Evolutionary conservation across 1,140 invertebrate species (phyloP).

Genomic region (Venustaconcha ellipsiformis): DNA sequence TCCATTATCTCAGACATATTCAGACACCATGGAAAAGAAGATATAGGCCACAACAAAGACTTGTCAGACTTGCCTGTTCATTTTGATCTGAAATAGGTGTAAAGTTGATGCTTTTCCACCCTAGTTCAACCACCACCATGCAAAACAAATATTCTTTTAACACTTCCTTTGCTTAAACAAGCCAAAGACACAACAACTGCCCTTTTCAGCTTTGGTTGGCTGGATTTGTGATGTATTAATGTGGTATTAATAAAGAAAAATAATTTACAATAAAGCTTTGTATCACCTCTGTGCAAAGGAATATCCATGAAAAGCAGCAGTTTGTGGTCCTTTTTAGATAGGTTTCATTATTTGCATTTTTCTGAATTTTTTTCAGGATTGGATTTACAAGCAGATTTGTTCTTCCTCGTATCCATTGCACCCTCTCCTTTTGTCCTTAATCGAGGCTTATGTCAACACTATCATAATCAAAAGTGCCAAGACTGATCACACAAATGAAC

Average conservation of each 20-base stretch:
- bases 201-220: background rate
- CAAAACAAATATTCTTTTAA: too few species aligned
- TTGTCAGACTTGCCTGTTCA: too few species aligned
- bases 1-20: too few species aligned
- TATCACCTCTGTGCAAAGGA: background rate
- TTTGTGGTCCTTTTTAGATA: background rate
- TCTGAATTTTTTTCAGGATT: slow-evolving; percentile 72
- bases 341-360: background rate
- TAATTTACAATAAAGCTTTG: too few species aligned
- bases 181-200: background rate
- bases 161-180: too few species aligned
- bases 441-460: slow-evolving; percentile 96
- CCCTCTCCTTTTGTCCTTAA: slow-evolving; percentile 90
- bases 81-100: too few species aligned
- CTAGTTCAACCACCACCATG: too few species aligned
- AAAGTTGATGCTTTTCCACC: too few species aligned
- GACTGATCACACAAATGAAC: slow-evolving; percentile 86
- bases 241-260: too few species aligned
- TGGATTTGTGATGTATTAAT: background rate
- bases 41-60: too few species aligned
- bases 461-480: slow-evolving; percentile 79
- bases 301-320: background rate
- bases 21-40: too few species aligned
- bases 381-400: slow-evolving; percentile 95
- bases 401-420: slow-evolving; percentile 88